phyloP scores from a whole-genome alignment of 2,797 vertebrate species.

The Poliocrania exsul region DNA sequence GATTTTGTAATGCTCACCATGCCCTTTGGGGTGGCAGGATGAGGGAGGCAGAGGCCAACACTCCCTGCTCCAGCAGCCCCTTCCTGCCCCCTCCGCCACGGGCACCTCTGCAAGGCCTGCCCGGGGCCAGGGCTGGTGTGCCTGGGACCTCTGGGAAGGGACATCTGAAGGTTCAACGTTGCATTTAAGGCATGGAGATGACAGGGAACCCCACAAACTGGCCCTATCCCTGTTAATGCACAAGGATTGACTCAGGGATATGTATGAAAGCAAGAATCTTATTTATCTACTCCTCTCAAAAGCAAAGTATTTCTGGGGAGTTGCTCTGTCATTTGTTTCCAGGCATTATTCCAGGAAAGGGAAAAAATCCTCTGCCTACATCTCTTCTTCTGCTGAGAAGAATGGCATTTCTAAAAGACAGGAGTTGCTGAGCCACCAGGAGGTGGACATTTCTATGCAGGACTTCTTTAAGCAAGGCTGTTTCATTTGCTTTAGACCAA shows the following conservation, averaged over 20 bases:
- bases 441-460: not conserved
- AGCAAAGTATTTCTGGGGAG: not conserved
- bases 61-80: not conserved
- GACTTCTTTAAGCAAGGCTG: not conserved
- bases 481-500: not conserved
- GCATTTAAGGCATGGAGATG: conserved; percentile 20
- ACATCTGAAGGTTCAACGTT: not conserved
- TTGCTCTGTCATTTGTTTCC: not conserved
- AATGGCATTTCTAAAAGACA: not conserved
- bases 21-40: not conserved
- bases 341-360: not conserved
- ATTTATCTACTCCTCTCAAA: not conserved
- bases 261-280: not conserved
- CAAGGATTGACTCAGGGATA: not conserved
- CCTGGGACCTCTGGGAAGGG: not conserved
- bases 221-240: not conserved
- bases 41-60: not conserved
- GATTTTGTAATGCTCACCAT: not conserved
- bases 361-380: not conserved
- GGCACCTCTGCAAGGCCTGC: not conserved
- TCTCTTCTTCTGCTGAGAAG: not conserved
- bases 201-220: not conserved
- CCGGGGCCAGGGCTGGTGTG: not conserved
- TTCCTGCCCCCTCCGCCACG: not conserved
- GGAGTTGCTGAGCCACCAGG: not conserved